Evolutionary conservation across 1,140 invertebrate genomes (phyloP), one percentile per base, ranked within the genome.

Genomic region (Mya arenaria): DNA sequence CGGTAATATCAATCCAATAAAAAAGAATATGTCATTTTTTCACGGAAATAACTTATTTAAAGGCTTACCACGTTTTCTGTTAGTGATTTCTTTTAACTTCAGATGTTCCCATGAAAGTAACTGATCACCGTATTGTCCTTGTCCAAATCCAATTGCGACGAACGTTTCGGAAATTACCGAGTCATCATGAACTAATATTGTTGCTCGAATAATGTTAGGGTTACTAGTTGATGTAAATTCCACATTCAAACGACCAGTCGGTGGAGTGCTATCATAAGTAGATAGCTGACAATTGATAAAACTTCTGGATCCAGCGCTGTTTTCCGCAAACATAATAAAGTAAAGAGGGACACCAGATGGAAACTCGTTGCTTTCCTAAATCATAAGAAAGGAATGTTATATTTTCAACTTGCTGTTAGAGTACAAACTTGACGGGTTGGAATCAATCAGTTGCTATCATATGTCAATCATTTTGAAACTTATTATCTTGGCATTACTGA

Each of bases 221-320:
- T 88, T 86, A 58, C 85, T 86, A n/a, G 83, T 82, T 23, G 79
- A 68, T 10, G 30, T 23, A 30, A 87, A 88, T 5, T 79, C 87
- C 0, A 78, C 44, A n/a, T 73, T 60, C 3, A 88, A n/a, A 32
- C 87, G 68, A 1, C 84, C 87, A 34, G 37, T 48, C 17, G 87
- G 87, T 39, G 82, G 66, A 17, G 85, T 87, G 28, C 73, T 68
- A 58, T 88, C 87, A 82, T 87, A 88, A n/a, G 85, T 88, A 28
- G 48, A 25, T 32, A 88, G 48, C n/a, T 48, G 32, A 83, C 87
- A 88, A 0, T 75, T 72, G 0, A 84, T 81, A 13, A 48, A 56
- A 15, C 66, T 36, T 28, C 71, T 65, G 4, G 48, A 74, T 17
- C 84, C 84, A 6, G 55, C 80, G 48, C 74, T 85, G 77, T 88